Evolutionary conservation across 2,113 vertebrate species (phyloP).

Genomic region (Pterocles gutturalis): DNA sequence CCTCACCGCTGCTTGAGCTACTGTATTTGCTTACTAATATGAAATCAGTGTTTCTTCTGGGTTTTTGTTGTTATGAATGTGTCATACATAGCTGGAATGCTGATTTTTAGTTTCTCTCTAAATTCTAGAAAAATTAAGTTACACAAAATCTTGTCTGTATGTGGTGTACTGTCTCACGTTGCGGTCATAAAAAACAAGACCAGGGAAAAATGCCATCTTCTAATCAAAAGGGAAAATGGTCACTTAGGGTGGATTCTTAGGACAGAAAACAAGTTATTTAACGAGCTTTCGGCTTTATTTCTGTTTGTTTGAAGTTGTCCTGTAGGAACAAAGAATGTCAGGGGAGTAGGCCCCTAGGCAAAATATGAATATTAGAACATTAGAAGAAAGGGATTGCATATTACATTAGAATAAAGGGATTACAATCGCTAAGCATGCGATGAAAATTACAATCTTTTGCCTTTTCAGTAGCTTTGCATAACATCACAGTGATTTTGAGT

Average conservation of each 20-base stretch:
- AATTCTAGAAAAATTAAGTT: not conserved
- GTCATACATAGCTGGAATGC: not conserved
- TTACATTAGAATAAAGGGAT: not conserved
- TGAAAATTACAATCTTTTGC: not conserved
- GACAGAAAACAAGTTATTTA: not conserved
- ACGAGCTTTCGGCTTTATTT: not conserved
- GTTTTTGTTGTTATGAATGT: not conserved
- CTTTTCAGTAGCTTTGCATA: not conserved
- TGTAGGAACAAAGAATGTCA: not conserved
- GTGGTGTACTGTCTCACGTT: not conserved
- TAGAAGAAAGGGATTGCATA: not conserved
- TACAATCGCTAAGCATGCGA: not conserved
- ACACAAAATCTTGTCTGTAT: not conserved
- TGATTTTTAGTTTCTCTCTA: not conserved
- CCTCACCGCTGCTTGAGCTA: accelerated
- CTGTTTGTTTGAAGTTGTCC: not conserved
- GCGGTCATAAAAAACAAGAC: not conserved
- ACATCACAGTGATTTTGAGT: not conserved
- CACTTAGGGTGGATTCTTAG: not conserved
- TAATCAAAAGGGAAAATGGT: not conserved
- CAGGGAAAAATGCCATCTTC: not conserved
- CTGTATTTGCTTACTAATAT: not conserved
- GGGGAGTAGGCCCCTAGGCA: not conserved
- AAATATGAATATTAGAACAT: not conserved
- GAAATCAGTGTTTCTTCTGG: not conserved